Evolutionary conservation across 2,888 invertebrate species (phyloP), one percentile per base, ranked within the genome.

Genomic region (Aphidius colemani): DNA sequence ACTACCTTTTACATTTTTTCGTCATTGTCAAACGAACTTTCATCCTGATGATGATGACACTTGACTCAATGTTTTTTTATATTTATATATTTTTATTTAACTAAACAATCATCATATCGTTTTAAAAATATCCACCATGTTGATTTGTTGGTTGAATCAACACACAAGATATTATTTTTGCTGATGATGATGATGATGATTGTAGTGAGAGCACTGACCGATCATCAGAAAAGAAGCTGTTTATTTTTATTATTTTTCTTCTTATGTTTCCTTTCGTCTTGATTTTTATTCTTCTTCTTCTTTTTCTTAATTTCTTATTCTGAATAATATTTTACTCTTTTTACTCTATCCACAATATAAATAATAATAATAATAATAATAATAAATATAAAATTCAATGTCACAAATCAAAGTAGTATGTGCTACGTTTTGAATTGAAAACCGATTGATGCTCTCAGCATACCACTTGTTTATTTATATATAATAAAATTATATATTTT

Each of bases 1-100:
- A 75, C 80, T 81, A 81, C 79, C 80, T 80, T 67, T 78, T 72
- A 74, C 76, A 75, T 70, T 72, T 77, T 70, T 74, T 76, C 72
- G 72, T 75, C 78, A 75, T 78, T 67, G 72, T 76, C 69, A 66
- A 58, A 45, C 70, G 68, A 67, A 67, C 64, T 72, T 70, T 72
- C 72, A 70, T 72, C 67, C 61, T 67, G 67, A 51, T 61, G 48
- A 39, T 10, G 63, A 60, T 41, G 30, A 53, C 49, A 53, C 40
- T 10, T n/a, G 44, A 53, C 46, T 60, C 30, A 43, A 30, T 10
- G 13, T 18, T 18, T 18, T 18, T 18, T 18, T 18, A 2, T 18
- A 13, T 18, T 2, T 18, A 18, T 18, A 18, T 18, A 2, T 53
- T 10, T 53, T 57, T 40, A n/a, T 9, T 7, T 9, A 49, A 46